Evolutionary conservation across 2,888 invertebrate species (phyloP).

Genomic region (Chloroclystis v-ata): DNA sequence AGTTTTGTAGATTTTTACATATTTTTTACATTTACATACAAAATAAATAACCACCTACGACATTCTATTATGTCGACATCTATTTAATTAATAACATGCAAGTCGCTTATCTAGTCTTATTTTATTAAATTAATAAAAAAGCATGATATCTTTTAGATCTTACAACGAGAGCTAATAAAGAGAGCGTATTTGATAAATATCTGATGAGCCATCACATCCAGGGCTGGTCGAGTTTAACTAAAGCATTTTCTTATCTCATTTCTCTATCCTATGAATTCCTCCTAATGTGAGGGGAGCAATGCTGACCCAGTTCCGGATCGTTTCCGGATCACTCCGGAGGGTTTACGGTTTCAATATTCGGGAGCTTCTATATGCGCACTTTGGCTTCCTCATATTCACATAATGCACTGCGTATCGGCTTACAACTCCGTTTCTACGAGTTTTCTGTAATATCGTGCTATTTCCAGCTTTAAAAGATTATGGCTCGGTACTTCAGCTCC

Average conservation of each 20-base stretch:
- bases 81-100: too few relatives aligned
- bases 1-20: too few relatives aligned
- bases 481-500: constrained; percentile 24
- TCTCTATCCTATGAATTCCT: constrained; percentile 45
- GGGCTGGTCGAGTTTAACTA: constrained; percentile 24
- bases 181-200: constrained; percentile 25
- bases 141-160: neutral
- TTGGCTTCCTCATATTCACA: constrained; percentile 32
- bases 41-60: too few relatives aligned
- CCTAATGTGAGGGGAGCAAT: constrained; percentile 50
- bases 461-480: constrained; percentile 49
- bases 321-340: constrained; percentile 58
- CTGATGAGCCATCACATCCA: constrained; percentile 26
- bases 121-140: too few relatives aligned
- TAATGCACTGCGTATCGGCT: constrained; percentile 35
- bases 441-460: constrained; percentile 40
- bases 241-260: constrained; percentile 31
- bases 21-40: too few relatives aligned
- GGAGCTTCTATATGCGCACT: constrained; percentile 44
- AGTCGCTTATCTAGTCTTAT: too few relatives aligned
- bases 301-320: constrained; percentile 63
- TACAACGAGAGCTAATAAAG: neutral
- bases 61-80: too few relatives aligned
- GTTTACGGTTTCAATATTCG: constrained; percentile 73
- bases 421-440: constrained; percentile 16